Base-by-base conservation (phyloP, 2,113 vertebrate species). In the Brachionichthys hirsutus region DNA sequence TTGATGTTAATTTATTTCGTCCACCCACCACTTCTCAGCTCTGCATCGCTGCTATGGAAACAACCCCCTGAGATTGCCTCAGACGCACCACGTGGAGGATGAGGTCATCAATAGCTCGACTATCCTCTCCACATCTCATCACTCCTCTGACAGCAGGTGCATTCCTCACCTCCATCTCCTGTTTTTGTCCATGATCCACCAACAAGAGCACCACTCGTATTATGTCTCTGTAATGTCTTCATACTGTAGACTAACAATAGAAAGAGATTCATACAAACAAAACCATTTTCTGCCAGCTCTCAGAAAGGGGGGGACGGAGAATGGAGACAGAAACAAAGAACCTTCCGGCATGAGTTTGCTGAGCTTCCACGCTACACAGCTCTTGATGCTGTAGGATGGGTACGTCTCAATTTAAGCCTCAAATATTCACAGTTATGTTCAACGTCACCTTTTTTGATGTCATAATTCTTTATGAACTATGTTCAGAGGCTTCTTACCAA, bases 381-480 rank as follows among this genome's bases (percentile, higher is more conserved):
- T 6, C 76, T 94, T 59, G 92, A 94, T 75, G 93, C 92, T 11
- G 70, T 93, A 50, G 89, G 92, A 81, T 92, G 88, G 91, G 92
- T 93, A 76, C 24, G 87, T 11, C 47, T 30, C 1, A 30, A 30
- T 30, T 30, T 30, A 30, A 30, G 24, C 24, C 24, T 30, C 24
- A 30, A 30, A 4, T 30, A 30, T 30, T 30, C 24, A 30, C 24
- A 30, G 8, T 30, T 30, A 30, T 30, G n/a, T n/a, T n/a, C n/a
- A n/a, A n/a, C n/a, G n/a, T n/a, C n/a, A n/a, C n/a, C n/a, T n/a
- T n/a, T n/a, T n/a, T n/a, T n/a, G n/a, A n/a, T n/a, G n/a, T n/a
- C n/a, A n/a, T n/a, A n/a, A n/a, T n/a, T n/a, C n/a, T n/a, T n/a
- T n/a, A n/a, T n/a, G n/a, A n/a, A n/a, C n/a, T n/a, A n/a, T n/a